Evolutionary conservation across 2,113 vertebrate genomes (phyloP), one percentile per base, ranked within the genome.

Genomic region (Amia ocellicauda): DNA sequence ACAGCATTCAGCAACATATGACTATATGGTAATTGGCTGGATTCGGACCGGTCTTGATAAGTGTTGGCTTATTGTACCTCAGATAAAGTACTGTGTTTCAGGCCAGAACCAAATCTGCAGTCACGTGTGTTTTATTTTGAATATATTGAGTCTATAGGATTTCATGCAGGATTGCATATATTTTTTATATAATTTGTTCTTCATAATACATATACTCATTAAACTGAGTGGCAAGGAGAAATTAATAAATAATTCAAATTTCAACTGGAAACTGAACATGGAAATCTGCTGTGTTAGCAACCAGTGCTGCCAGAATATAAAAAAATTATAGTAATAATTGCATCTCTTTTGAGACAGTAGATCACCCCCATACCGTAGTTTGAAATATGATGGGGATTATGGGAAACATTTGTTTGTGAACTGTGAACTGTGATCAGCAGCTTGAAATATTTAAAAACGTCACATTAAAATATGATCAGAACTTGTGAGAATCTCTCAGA

Each of bases 191-290:
- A 14, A 41, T 20, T 28, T 36, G 14, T 13, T 20, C 28, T 40
- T 4, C 22, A 11, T 14, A 58, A 23, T 40, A 4, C n/a, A 22
- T 36, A 58, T 20, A n/a, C n/a, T 60, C n/a, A 28, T 36, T 45
- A 41, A 45, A 47, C 58, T 27, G 47, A 27, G 59, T 68, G 36
- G 52, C 66, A 64, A n/a, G 43, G 26, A 45, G 60, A 31, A 22
- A 56, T 10, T 26, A 17, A 64, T 68, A 26, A 72, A 72, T 72
- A 72, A 58, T 72, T 68, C 58, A 64, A 22, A 43, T 57, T 51
- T 43, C 1, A 36, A 36, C 5, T n/a, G 31, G 27, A 68, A 53
- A 56, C 43, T 53, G 29, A 72, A 53, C 20, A n/a, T 29, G 66
- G 10, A 60, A 66, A 62, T 67, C 20, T 71, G 69, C 60, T 63